Conservation (phyloP, 2,888 invertebrate genomes). For the Dendrolimus pini region DNA sequence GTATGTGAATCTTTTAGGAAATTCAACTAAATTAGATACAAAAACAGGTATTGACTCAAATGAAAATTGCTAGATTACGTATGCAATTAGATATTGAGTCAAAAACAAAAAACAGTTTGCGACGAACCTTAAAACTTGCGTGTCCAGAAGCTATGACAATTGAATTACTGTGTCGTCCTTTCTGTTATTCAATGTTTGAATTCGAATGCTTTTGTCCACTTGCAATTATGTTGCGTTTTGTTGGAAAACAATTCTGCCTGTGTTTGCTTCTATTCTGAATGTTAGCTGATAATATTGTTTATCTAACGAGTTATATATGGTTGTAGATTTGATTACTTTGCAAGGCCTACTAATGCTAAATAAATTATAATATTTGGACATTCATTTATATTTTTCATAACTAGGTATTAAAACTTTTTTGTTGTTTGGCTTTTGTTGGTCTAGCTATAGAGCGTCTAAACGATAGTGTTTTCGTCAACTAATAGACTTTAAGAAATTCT, state of each 20-base stretch:
- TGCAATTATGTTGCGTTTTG: background rate
- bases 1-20: too few species aligned
- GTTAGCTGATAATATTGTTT: background rate
- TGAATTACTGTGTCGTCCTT: slow-evolving; percentile 25
- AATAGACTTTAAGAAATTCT: too few species aligned
- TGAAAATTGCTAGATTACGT: too few species aligned
- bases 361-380: too few species aligned
- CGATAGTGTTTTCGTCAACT: too few species aligned
- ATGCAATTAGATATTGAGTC: too few species aligned
- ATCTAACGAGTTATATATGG: background rate
- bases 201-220: background rate
- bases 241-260: background rate
- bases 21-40: too few species aligned
- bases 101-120: background rate
- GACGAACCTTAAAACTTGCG: slow-evolving; percentile 38
- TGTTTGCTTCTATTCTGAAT: background rate
- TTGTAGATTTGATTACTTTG: background rate
- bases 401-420: too few species aligned
- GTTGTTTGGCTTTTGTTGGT: too few species aligned
- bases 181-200: slow-evolving; percentile 2
- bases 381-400: too few species aligned
- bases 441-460: too few species aligned
- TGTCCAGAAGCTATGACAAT: slow-evolving; percentile 53
- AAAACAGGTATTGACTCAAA: too few species aligned
- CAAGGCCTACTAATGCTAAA: background rate